A percentile compares a stretch with the other conserved stretches of the same genome.
These are phyloP conservation scores for Notamacropus eugenii DNA, from an alignment of 2,797 vertebrate species.

Conservation along the genomic window DNA sequence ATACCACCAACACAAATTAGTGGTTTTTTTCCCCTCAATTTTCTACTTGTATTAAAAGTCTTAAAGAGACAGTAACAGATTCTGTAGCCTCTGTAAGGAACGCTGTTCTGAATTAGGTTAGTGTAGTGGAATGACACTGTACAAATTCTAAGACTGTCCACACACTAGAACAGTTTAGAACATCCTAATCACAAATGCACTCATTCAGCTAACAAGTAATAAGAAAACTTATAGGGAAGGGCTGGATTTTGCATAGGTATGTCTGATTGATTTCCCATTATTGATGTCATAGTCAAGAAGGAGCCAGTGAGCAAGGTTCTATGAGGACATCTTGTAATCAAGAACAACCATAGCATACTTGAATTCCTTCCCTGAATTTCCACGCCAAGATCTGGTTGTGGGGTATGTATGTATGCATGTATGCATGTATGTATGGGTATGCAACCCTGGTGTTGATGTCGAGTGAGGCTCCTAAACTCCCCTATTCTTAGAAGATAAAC, in stretches of 20 bases:
- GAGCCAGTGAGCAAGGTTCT: not conserved
- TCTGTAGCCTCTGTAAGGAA: not conserved
- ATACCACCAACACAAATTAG: not conserved
- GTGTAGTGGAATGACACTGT: not conserved
- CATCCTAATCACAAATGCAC: not conserved
- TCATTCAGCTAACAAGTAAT: not conserved
- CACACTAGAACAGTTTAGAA: not conserved
- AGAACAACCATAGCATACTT: not conserved
- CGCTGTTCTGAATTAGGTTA: not conserved
- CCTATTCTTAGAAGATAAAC: not conserved
- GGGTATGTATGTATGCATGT: no score
- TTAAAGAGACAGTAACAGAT: not conserved
- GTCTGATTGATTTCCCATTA: not conserved
- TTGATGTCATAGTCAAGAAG: not conserved
- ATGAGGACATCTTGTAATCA: not conserved
- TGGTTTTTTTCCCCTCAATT: not conserved
- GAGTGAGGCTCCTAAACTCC: not conserved
- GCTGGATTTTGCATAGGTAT: not conserved
- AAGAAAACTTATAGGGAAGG: not conserved
- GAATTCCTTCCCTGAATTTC: not conserved
- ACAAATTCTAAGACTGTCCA: not conserved
- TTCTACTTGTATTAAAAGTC: not conserved
- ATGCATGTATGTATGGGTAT: not conserved
- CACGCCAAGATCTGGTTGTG: not conserved
- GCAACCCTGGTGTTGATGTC: not conserved